A percentile compares a stretch with the other conserved stretches of the same genome.
Evolutionary conservation across 2,113 vertebrate species (phyloP).

Genomic region (Geococcyx californianus): DNA sequence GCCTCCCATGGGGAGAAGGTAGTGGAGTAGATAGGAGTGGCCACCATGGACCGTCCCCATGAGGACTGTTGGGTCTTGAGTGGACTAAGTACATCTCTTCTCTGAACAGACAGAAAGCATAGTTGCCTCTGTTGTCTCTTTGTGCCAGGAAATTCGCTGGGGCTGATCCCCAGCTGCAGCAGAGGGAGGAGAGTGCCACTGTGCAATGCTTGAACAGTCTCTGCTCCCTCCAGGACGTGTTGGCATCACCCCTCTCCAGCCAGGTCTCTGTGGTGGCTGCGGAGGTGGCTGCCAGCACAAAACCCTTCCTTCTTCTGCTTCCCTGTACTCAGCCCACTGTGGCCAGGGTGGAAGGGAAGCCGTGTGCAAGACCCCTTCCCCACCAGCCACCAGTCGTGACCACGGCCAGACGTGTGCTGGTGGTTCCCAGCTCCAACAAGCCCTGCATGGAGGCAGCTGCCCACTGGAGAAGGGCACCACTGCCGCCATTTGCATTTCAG

Average conservation of each 20-base stretch:
- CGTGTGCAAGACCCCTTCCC: neutral
- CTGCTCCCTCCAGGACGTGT: rapidly evolving
- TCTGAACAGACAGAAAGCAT: rapidly evolving
- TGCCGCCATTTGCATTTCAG: neutral
- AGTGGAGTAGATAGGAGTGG: neutral
- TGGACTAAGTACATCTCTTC: neutral
- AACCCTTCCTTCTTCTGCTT: conserved; percentile 20
- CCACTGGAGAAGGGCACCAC: rapidly evolving
- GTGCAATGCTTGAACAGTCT: neutral
- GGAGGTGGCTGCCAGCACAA: neutral
- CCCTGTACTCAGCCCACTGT: neutral
- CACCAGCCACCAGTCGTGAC: rapidly evolving
- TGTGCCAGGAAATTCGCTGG: neutral
- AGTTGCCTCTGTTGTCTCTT: neutral
- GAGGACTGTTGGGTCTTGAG: neutral
- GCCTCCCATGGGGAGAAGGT: neutral
- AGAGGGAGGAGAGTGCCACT: neutral
- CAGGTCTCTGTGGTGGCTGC: neutral
- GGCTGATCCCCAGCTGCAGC: neutral
- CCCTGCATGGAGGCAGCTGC: neutral
- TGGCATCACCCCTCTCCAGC: neutral
- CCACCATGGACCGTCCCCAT: neutral
- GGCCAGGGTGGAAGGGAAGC: neutral
- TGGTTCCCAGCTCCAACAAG: rapidly evolving
- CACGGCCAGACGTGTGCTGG: rapidly evolving